These are phyloP conservation scores for Mesochorus sp. DNA, from an alignment of 2,888 invertebrate species.

Conservation along the genomic window DNA sequence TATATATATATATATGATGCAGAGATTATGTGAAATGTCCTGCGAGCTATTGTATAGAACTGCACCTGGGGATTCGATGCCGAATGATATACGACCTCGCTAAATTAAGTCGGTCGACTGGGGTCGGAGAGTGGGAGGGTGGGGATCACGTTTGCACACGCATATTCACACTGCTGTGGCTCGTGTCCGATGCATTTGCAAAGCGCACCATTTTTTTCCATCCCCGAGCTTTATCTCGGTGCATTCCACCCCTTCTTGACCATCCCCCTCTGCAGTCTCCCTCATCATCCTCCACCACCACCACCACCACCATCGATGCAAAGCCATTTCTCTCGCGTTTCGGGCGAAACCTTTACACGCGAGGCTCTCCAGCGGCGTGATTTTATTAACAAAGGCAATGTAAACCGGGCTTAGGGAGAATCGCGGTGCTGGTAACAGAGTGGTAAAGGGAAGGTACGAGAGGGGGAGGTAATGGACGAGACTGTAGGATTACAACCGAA, in stretches of 20 bases:
- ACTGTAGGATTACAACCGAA: constrained; percentile 70
- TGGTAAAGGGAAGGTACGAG: neutral
- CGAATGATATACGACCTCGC: constrained; percentile 74
- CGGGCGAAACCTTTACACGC: constrained; percentile 54
- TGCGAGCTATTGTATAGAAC: constrained; percentile 52
- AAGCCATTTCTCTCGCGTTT: constrained; percentile 43
- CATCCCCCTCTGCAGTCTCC: constrained; percentile 7
- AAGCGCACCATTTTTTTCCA: constrained; percentile 52
- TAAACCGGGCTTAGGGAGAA: constrained; percentile 64
- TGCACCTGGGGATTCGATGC: constrained; percentile 66
- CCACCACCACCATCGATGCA: constrained; percentile 4
- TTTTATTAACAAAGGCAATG: constrained; percentile 76
- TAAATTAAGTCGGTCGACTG: constrained; percentile 70
- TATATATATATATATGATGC: no score
- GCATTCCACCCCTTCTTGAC: constrained; percentile 50
- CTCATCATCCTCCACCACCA: neutral
- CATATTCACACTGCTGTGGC: constrained; percentile 50
- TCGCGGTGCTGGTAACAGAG: constrained; percentile 1
- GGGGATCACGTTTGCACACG: constrained; percentile 52
- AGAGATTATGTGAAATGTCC: constrained; percentile 52
- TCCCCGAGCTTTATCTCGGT: constrained; percentile 57
- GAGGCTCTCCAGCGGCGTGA: constrained; percentile 67
- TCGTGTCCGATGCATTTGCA: constrained; percentile 60
- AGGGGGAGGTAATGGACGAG: constrained; percentile 56
- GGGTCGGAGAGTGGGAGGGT: no score